Evolutionary conservation across 35 echinoderm and acorn worm species (phyloP).

Genomic region (Stichopus chloronotus): DNA sequence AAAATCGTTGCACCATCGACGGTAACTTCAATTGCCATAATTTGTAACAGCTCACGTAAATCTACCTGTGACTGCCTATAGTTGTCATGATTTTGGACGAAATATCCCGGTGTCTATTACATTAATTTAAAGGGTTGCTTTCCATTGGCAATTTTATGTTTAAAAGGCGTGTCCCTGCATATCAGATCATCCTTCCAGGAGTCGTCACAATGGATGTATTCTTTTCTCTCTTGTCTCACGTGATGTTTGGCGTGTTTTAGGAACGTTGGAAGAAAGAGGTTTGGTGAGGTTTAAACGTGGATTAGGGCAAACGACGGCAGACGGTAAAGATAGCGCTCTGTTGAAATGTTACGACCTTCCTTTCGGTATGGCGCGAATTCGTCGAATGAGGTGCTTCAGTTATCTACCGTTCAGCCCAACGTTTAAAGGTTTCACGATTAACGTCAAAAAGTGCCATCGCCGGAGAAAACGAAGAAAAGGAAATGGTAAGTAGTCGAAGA

Average conservation of each 20-base stretch:
- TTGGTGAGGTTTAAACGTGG: background rate
- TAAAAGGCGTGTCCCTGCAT: too few relatives aligned
- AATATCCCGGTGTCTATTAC: too few relatives aligned
- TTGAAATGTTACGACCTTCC: constrained; percentile 29
- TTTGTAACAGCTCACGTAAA: too few relatives aligned
- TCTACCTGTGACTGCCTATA: too few relatives aligned
- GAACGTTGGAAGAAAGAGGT: constrained; percentile 17
- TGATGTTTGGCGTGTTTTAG: background rate
- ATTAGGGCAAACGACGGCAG: background rate
- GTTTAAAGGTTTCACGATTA: background rate
- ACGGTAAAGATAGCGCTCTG: background rate
- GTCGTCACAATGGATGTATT: too few relatives aligned
- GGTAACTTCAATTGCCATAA: too few relatives aligned
- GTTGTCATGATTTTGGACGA: too few relatives aligned
- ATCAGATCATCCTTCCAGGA: too few relatives aligned
- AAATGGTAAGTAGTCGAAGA: background rate
- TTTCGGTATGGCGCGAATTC: constrained; percentile 37
- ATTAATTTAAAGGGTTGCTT: too few relatives aligned
- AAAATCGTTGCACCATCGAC: too few relatives aligned
- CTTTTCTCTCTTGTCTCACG: too few relatives aligned
- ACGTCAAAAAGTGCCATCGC: background rate
- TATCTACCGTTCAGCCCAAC: constrained; percentile 18
- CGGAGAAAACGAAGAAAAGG: background rate
- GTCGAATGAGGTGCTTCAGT: background rate
- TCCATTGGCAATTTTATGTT: too few relatives aligned